Conservation (phyloP, 2,797 vertebrate species). For the Pygocentrus nattereri region DNA sequence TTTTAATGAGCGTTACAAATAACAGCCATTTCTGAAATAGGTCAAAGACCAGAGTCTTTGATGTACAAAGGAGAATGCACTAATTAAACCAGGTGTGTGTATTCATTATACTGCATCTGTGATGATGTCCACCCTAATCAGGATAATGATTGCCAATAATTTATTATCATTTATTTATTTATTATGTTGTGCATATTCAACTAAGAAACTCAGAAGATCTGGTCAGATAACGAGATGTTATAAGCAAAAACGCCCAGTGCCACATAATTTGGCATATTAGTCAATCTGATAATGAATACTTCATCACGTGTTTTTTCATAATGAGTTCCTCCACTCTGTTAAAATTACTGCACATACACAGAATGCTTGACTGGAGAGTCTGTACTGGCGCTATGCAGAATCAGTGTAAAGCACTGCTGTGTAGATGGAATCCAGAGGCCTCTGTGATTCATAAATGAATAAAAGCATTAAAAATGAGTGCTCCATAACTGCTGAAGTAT, state of each 20-base stretch:
- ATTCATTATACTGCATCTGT: conserved; percentile 27
- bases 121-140: conserved; percentile 22
- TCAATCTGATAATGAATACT: background rate
- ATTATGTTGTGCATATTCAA: background rate
- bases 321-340: conserved; percentile 1
- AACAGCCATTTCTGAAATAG: conserved; percentile 40
- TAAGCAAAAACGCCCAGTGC: background rate
- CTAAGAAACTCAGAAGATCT: background rate
- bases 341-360: background rate
- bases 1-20: conserved; percentile 50
- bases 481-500: conserved; percentile 19
- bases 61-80: conserved; percentile 42
- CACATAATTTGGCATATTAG: background rate
- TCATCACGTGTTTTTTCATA: background rate
- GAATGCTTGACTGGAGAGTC: background rate
- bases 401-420: background rate
- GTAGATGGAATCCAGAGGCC: conserved; percentile 16
- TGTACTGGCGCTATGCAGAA: background rate
- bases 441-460: conserved; percentile 39
- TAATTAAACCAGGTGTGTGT: conserved; percentile 51
- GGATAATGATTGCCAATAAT: conserved; percentile 25
- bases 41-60: conserved; percentile 43
- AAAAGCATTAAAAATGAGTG: conserved; percentile 24
- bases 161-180: background rate
- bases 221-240: background rate